Percentiles rank a stretch among this genome's conserved stretches.
Conservation (phyloP, 1,140 invertebrate genomes). For the Lasaia peninsularis region DNA sequence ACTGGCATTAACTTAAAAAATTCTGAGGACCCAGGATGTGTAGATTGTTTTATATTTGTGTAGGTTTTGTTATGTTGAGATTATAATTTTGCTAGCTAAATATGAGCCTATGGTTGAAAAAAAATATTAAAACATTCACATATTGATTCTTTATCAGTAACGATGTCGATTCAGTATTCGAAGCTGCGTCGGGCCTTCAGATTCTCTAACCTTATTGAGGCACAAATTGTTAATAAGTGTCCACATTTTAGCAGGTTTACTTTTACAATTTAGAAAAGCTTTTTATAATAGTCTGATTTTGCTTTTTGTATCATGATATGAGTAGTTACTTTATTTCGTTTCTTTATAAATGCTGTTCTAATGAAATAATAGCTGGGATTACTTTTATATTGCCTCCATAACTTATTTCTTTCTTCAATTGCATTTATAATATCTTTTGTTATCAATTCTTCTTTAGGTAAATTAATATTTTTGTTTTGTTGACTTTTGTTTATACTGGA, state of each 20-base stretch:
- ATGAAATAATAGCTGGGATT: slow-evolving; percentile 8
- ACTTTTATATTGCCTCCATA: too few relatives aligned
- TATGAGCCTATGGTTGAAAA: slow-evolving; percentile 27
- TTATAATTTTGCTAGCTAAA: slow-evolving; percentile 26
- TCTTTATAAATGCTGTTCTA: slow-evolving; percentile 10
- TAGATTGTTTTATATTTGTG: neutral
- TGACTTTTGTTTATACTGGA: too few relatives aligned
- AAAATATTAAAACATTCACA: slow-evolving; percentile 31
- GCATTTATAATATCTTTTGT: slow-evolving; percentile 21
- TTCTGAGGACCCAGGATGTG: neutral
- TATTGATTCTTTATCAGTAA: slow-evolving; percentile 22
- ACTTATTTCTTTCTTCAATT: slow-evolving; percentile 26
- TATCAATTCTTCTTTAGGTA: too few relatives aligned
- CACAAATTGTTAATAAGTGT: slow-evolving; percentile 20
- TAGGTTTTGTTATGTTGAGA: slow-evolving; percentile 13
- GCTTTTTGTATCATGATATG: slow-evolving; percentile 21
- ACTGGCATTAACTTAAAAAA: neutral
- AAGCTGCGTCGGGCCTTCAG: slow-evolving; percentile 4
- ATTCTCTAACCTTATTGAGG: slow-evolving; percentile 25
- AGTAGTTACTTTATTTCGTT: slow-evolving; percentile 23
- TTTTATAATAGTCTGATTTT: slow-evolving; percentile 26
- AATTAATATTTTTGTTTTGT: too few relatives aligned
- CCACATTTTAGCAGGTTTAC: slow-evolving; percentile 32
- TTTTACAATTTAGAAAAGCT: slow-evolving; percentile 19
- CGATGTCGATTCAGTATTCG: neutral